Base-by-base conservation (phyloP, 35 echinoderm and acorn worm species). In the Holothuria glaberrima region DNA sequence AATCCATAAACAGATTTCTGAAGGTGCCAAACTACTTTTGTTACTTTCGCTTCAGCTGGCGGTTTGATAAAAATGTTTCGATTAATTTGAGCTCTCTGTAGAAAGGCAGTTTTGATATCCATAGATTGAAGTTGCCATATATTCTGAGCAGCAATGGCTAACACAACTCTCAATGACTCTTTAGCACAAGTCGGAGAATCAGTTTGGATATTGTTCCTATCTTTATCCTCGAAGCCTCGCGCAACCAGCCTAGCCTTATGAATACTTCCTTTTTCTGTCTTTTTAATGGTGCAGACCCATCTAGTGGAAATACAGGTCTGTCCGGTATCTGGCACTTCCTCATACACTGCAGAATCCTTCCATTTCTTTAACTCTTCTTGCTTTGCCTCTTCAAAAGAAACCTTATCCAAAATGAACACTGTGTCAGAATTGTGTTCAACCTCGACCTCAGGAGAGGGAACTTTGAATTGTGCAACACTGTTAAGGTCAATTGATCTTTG, bases 1-100 rank as follows among this genome's bases (percentile, higher is more conserved):
- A 89, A 59, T 4, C 86, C 86, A 74, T 89, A 89, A 9, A 74
- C 67, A 75, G 66, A 89, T 59, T 89, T 89, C 25, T 75, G 36
- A 5, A 89, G 48, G 13, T 54, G 86, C 64, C 86, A 89, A 3
- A 89, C 33, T 22, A 57, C 28, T 41, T 30, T 3, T 54, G 27
- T 22, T n/a, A 16, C 12, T 74, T 48, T 29, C 2, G 86, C 86
- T 58, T 71, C 83, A 19, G 4, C 26, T 64, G 83, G 83, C 26
- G 59, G 83, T 25, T 31, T 89, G 27, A 89, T 30, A 59, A 65
- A 89, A 30, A 89, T 36, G 48, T 89, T 63, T 33, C 69, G 17
- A 7, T 50, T 4, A 19, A 89, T 14, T 25, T 31, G 57, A 22
- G 57, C 21, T 13, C 87, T 59, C 50, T 89, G 87, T 59, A 89